phyloP scores from a whole-genome alignment of 1,140 invertebrate genomes.

The Leptinotarsa defecta region DNA sequence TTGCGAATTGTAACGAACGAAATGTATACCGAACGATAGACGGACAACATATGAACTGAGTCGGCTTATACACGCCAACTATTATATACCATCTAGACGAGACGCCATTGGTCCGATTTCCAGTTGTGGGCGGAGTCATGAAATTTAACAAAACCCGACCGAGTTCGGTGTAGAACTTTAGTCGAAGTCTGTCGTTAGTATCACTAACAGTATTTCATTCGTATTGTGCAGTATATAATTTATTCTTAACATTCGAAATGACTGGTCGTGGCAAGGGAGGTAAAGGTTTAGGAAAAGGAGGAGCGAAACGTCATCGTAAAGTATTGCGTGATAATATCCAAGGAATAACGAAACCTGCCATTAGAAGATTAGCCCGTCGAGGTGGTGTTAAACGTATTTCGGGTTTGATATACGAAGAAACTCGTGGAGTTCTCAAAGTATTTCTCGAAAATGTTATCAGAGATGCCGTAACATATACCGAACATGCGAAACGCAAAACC shows the following conservation, averaged over 20 bases:
- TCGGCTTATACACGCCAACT: too few relatives aligned
- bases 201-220: too few relatives aligned
- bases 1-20: too few relatives aligned
- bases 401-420: constrained; percentile 76
- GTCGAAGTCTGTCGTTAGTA: too few relatives aligned
- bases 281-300: constrained; percentile 71
- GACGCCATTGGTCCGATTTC: constrained; percentile 3
- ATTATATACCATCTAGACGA: too few relatives aligned
- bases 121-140: constrained; percentile 14
- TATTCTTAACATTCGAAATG: constrained; percentile 54
- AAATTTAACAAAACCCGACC: constrained; percentile 15
- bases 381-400: constrained; percentile 75
- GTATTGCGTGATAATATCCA: constrained; percentile 75
- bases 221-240: neutral
- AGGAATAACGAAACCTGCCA: constrained; percentile 48
- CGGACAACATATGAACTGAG: too few relatives aligned
- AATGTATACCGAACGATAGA: too few relatives aligned
- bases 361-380: constrained; percentile 71
- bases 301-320: constrained; percentile 72
- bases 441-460: constrained; percentile 81
- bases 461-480: constrained; percentile 83
- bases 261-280: constrained; percentile 70
- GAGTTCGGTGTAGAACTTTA: neutral
- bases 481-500: constrained; percentile 82
- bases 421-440: constrained; percentile 73